These are phyloP conservation scores for Colius striatus DNA, from an alignment of 2,113 vertebrate species.

Conservation along the genomic window DNA sequence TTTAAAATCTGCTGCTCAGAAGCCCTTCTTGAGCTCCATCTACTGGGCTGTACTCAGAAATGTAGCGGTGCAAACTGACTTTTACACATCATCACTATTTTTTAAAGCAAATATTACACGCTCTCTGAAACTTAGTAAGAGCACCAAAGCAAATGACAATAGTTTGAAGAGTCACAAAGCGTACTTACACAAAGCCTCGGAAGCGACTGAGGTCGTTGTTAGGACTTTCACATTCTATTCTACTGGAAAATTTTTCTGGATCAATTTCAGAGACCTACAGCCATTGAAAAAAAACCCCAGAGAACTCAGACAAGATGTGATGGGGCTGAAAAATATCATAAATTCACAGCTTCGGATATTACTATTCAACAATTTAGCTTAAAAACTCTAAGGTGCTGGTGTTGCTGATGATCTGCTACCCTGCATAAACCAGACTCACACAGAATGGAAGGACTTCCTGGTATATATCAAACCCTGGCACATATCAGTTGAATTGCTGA, in stretches of 20 bases:
- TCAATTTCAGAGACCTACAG: conserved; percentile 83
- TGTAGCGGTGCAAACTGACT: background rate
- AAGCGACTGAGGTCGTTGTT: conserved; percentile 90
- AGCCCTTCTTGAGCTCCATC: background rate
- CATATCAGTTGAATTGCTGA: background rate
- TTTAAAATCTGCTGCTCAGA: background rate
- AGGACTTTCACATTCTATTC: conserved; percentile 92
- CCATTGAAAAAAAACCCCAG: background rate
- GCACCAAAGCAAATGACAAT: background rate
- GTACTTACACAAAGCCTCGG: conserved; percentile 92
- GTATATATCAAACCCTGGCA: background rate
- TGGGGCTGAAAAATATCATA: background rate
- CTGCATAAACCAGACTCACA: background rate
- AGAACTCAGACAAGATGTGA: background rate
- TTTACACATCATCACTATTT: background rate
- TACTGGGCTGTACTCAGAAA: background rate
- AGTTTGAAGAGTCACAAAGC: background rate
- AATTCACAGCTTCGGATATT: background rate
- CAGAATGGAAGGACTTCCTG: background rate
- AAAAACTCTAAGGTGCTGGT: background rate
- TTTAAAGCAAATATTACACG: background rate
- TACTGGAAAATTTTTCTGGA: conserved; percentile 86
- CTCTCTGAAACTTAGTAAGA: background rate
- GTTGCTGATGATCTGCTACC: background rate
- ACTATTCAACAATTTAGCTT: background rate